Evolutionary conservation across 2,113 vertebrate species (phyloP).

Genomic region (Montifringilla adamsi): DNA sequence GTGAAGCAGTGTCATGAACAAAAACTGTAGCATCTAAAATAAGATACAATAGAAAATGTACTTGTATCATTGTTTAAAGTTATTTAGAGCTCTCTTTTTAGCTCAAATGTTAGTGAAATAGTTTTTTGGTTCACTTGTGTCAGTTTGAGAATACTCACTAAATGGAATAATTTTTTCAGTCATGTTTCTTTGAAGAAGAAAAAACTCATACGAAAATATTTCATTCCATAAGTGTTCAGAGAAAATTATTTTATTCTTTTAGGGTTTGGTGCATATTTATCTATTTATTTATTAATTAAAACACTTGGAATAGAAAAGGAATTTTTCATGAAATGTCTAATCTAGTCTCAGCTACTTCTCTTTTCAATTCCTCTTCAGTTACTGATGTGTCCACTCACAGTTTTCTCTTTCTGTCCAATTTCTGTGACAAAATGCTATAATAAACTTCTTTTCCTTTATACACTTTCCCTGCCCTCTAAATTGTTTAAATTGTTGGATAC

Average conservation of each 20-base stretch:
- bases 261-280: background rate
- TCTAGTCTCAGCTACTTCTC: background rate
- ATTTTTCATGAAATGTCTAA: background rate
- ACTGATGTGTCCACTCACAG: background rate
- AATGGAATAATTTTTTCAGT: background rate
- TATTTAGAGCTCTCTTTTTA: background rate
- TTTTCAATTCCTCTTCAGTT: background rate
- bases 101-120: background rate
- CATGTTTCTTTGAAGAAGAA: background rate
- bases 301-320: background rate
- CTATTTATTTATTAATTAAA: background rate
- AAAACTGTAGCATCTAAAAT: background rate
- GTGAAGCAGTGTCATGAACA: background rate
- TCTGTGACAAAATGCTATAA: background rate
- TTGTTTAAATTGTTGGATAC: constrained; percentile 2
- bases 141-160: background rate
- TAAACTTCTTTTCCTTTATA: background rate
- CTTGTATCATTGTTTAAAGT: background rate
- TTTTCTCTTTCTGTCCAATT: background rate
- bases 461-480: background rate
- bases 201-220: background rate
- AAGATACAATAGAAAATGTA: background rate
- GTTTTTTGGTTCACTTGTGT: background rate
- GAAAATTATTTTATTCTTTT: background rate
- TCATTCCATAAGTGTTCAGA: background rate